Base-by-base conservation (phyloP, 2,797 vertebrate genomes). In the Mormyrops boulengeri region DNA sequence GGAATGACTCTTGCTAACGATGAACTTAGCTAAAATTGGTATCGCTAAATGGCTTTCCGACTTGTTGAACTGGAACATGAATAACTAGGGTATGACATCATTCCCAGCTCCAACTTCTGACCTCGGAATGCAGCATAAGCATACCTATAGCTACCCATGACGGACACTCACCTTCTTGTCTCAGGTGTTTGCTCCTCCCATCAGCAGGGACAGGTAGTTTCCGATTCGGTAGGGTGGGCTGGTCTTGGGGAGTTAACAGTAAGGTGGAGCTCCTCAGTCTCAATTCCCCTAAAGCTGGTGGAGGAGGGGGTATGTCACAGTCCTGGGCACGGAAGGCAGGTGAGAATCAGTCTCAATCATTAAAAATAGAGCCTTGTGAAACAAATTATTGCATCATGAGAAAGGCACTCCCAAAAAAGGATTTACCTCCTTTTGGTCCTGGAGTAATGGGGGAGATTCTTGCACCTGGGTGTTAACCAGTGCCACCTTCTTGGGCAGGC, bases 311-410 rank as follows among this genome's bases (percentile, higher is more conserved):
- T 2, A 9, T 93, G 95, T 94, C 95, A 94, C 93, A 90, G 57
- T 66, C 93, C 93, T 44, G 34, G 88, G 17, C 88, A 88, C 2
- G 88, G 66, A 87, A 93, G 93, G 96, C 90, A 94, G 85, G 92
- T 94, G 77, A 47, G 38, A 82, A 47, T n/a, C 6, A 17, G 77
- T 47, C 41, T 3, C 14, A 47, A 11, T 47, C 41, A 82, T 82
- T 47, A 82, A 82, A 82, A 82, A 82, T 19, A 47, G 0, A 77
- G 41, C 6, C 77, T 82, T 8, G 47, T 47, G 19, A 82, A 82
- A 47, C n/a, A 3, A 82, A 3, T 82, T 19, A 22, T 3, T 47
- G 17, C 17, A 47, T 82, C 19, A 82, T 47, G 17, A 82, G 69
- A 34, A 38, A 73, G 38, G 47, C 38, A n/a, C 77, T 44, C 19